Evolutionary conservation across 2,888 invertebrate species (phyloP).

Genomic region (Sthenelais limicola): DNA sequence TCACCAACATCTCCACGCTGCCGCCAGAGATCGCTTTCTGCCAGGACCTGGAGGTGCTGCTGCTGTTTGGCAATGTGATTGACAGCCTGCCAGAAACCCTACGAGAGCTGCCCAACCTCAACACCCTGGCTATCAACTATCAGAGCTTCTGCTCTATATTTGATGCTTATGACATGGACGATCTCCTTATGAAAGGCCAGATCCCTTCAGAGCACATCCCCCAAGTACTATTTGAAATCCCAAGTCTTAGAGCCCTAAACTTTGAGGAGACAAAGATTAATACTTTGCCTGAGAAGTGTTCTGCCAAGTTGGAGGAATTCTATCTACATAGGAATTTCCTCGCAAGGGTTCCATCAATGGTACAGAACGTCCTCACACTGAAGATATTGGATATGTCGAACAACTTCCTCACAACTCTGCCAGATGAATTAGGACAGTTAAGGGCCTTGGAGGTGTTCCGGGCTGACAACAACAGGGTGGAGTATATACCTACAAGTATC

Average conservation of each 20-base stretch:
- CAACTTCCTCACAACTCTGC: constrained; percentile 63
- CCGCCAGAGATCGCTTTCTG: constrained; percentile 72
- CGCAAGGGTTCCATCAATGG: constrained; percentile 52
- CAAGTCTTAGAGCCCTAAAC: constrained; percentile 66
- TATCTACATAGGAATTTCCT: constrained; percentile 68
- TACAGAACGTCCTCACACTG: constrained; percentile 59
- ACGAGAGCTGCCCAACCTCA: constrained; percentile 67
- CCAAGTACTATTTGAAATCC: constrained; percentile 69
- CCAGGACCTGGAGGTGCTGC: constrained; percentile 69
- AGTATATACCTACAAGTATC: constrained; percentile 61
- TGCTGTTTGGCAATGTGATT: constrained; percentile 71
- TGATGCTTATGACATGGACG: constrained; percentile 65
- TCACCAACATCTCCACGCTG: constrained; percentile 69
- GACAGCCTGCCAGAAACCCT: constrained; percentile 71
- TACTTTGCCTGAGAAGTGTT: constrained; percentile 65
- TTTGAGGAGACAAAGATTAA: constrained; percentile 70
- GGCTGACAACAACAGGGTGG: constrained; percentile 60
- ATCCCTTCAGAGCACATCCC: constrained; percentile 72
- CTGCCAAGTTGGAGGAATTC: constrained; percentile 61
- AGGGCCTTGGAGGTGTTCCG: constrained; percentile 59
- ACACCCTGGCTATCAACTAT: constrained; percentile 67
- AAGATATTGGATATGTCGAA: constrained; percentile 64
- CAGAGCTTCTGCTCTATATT: constrained; percentile 48
- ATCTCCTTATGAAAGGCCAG: constrained; percentile 68
- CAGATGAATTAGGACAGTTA: constrained; percentile 63